These are phyloP conservation scores for Salarias fasciatus DNA, from an alignment of 2,797 vertebrate genomes.

Conservation along the genomic window DNA sequence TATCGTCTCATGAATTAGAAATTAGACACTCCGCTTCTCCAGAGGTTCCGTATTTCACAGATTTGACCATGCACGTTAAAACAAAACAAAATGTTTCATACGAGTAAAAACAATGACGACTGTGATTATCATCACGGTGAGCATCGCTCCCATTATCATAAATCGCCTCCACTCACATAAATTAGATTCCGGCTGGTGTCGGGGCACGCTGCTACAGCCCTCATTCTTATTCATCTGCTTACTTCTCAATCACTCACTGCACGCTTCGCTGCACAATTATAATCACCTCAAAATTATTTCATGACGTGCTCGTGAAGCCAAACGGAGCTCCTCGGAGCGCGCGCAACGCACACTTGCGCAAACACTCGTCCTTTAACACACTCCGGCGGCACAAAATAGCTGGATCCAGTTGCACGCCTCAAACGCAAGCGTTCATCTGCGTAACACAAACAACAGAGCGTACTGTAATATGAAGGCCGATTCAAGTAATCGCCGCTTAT, in stretches of 20 bases:
- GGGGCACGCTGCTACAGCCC: conserved; percentile 18
- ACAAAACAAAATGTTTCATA: conserved; percentile 9
- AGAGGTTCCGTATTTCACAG: too few relatives aligned
- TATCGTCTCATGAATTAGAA: too few relatives aligned
- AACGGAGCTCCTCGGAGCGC: conserved; percentile 41
- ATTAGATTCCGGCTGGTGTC: conserved; percentile 42
- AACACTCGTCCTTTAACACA: background rate
- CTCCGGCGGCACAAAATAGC: conserved; percentile 13
- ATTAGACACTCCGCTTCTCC: too few relatives aligned
- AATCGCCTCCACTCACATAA: conserved; percentile 41
- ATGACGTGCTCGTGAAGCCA: conserved; percentile 63
- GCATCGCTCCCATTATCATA: conserved; percentile 51
- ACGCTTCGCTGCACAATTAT: conserved; percentile 74
- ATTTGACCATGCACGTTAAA: background rate
- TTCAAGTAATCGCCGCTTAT: conserved; percentile 43
- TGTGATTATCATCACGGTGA: conserved; percentile 61
- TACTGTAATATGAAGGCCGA: conserved; percentile 40
- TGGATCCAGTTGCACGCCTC: conserved; percentile 17
- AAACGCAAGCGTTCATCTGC: conserved; percentile 4
- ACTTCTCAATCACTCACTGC: conserved; percentile 74
- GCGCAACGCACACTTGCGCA: background rate
- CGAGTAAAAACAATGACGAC: conserved; percentile 16
- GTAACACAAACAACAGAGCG: conserved; percentile 29
- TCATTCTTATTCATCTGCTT: conserved; percentile 72
- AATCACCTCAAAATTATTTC: conserved; percentile 81